Evolutionary conservation across 2,797 vertebrate species (phyloP).

Genomic region (Scolopax rusticola): DNA sequence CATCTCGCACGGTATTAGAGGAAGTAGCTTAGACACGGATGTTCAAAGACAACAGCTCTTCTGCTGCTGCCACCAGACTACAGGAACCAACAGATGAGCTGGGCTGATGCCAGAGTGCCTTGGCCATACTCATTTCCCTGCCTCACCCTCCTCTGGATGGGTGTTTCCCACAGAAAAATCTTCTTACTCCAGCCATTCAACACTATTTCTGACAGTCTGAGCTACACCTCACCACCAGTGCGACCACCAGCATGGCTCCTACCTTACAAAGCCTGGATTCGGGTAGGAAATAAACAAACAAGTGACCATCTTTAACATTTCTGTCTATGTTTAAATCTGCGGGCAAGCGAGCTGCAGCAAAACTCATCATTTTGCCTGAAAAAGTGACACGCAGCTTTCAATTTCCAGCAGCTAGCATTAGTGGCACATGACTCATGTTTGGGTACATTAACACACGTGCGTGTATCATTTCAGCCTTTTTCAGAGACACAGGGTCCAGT

Average conservation of each 20-base stretch:
- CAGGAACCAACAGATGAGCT: neutral
- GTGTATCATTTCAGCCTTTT: neutral
- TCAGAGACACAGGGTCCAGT: neutral
- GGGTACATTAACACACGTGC: accelerated
- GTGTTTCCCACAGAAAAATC: neutral
- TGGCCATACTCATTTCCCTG: neutral
- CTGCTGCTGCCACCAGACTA: neutral
- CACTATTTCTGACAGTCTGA: neutral
- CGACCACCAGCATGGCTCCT: neutral
- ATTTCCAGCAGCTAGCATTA: neutral
- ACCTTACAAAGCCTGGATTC: neutral
- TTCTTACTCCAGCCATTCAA: neutral
- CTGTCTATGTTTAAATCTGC: neutral
- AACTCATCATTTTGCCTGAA: neutral
- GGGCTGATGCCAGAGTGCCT: neutral
- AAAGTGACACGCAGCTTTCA: neutral
- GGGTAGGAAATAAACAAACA: neutral
- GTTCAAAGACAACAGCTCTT: constrained; percentile 1
- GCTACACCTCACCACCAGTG: neutral
- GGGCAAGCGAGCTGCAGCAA: neutral
- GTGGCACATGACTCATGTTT: neutral
- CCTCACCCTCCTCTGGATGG: neutral
- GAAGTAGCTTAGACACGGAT: neutral
- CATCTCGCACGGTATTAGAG: neutral
- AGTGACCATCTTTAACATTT: neutral